Conservation (phyloP, 2,797 vertebrate species). For the Carcharodon carcharias region DNA sequence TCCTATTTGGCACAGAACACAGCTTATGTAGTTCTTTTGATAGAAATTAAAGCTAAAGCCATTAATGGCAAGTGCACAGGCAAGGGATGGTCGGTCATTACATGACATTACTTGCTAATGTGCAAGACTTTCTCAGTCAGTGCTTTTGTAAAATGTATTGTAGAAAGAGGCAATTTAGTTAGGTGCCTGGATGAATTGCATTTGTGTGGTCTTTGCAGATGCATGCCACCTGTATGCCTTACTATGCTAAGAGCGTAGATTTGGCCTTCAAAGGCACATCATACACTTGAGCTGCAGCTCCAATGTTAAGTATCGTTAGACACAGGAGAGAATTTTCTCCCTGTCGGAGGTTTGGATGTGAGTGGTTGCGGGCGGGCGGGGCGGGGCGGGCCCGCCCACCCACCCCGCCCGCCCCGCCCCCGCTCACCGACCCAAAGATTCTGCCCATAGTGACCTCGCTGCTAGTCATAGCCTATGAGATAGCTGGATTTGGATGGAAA, state of each 20-base stretch:
- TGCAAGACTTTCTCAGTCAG: too few relatives aligned
- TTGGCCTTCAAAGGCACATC: neutral
- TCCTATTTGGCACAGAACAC: neutral
- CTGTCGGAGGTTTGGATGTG: too few relatives aligned
- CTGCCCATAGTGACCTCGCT: too few relatives aligned
- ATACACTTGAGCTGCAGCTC: neutral
- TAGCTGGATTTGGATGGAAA: neutral
- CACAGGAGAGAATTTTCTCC: too few relatives aligned
- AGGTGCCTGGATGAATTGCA: neutral
- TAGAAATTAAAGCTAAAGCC: neutral
- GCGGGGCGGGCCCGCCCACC: too few relatives aligned
- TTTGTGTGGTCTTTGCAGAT: too few relatives aligned
- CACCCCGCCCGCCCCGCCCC: too few relatives aligned
- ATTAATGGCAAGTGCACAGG: neutral
- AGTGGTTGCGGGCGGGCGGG: too few relatives aligned
- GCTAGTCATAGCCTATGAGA: neutral
- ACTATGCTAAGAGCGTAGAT: neutral
- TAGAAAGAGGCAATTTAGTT: neutral
- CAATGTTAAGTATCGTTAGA: too few relatives aligned
- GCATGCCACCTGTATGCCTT: neutral
- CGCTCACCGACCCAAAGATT: too few relatives aligned
- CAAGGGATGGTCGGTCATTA: neutral
- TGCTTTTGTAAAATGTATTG: neutral
- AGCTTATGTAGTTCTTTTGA: neutral
- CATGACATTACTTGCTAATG: neutral